Base-by-base conservation (phyloP, 2,113 vertebrate species). In the Myiopsitta monachus region DNA sequence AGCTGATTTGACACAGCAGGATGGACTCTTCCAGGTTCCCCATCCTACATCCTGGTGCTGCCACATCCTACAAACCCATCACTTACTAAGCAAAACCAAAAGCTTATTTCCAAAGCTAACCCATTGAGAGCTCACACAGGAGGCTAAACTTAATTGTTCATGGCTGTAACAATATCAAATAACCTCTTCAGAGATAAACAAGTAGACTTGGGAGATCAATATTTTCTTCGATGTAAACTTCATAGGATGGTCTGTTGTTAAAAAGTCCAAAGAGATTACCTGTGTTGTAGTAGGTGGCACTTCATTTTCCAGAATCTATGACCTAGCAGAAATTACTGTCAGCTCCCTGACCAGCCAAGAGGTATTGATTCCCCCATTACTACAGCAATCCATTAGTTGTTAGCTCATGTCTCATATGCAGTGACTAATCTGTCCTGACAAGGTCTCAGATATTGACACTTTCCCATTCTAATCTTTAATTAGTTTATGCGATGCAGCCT, bases 241-340 rank as follows among this genome's bases (percentile, higher is more conserved):
- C 90, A 94, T 68, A 82, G 85, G 93, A 96, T 94, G 75, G 38
- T 83, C 84, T 89, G 96, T 95, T 95, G 94, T 95, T 95, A 94
- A 95, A 97, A 97, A 93, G 84, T 80, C 94, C 86, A 92, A 63
- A 84, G 90, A 88, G 80, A 96, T 94, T 97, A 94, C 95, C 97
- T 80, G 79, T 95, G 93, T 73, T 97, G 61, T 83, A 88, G 90
- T 96, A 97, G 96, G 90, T 96, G 96, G 96, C 97, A 98, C 94
- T 97, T 95, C 95, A 97, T 98, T 97, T 98, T 97, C 92, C 82
- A 92, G 96, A 87, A 98, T 97, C 97, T 97, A 95, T 98, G 97
- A 98, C 98, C 98, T 97, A 98, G 97, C 96, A 98, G 98, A 98
- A 98, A 98, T 98, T 96, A 98, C 98, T 98, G 98, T 98, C 98